Percentiles rank a stretch among this genome's conserved stretches.
These are phyloP conservation scores for Gila orcuttii DNA, from an alignment of 2,113 vertebrate genomes.

Conservation along the genomic window DNA sequence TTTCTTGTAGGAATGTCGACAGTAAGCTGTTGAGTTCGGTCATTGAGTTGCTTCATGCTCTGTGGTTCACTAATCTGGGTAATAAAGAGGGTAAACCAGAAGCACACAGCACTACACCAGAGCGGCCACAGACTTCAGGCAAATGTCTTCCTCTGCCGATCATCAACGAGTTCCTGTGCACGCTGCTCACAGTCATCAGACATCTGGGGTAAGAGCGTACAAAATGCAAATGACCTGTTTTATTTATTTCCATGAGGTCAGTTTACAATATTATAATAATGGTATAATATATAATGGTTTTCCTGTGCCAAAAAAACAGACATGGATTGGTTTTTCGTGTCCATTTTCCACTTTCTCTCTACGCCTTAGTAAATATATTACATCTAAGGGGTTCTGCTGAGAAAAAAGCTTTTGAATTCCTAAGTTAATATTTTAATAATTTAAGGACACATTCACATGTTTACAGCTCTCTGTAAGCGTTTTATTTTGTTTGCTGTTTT, in stretches of 20 bases:
- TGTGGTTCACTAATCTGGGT: constrained; percentile 88
- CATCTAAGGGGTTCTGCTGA: no score
- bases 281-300: not conserved
- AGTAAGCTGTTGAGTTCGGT: constrained; percentile 75
- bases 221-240: not conserved
- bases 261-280: not conserved
- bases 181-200: constrained; percentile 71
- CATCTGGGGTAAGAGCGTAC: constrained; percentile 79
- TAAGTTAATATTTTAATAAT: not conserved
- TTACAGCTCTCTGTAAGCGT: not conserved
- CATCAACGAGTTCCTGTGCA: constrained; percentile 84
- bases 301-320: not conserved
- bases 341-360: not conserved
- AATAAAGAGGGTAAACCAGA: constrained; percentile 65
- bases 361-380: no score
- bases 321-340: not conserved
- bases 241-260: not conserved
- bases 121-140: constrained; percentile 51
- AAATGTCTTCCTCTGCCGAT: constrained; percentile 86
- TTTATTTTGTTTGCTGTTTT: not conserved
- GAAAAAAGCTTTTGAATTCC: no score
- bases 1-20: constrained; percentile 78
- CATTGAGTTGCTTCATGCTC: constrained; percentile 80
- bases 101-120: constrained; percentile 4
- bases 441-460: not conserved